Base-by-base conservation (phyloP, 2,888 invertebrate species). In the Drosophila histrio region DNA sequence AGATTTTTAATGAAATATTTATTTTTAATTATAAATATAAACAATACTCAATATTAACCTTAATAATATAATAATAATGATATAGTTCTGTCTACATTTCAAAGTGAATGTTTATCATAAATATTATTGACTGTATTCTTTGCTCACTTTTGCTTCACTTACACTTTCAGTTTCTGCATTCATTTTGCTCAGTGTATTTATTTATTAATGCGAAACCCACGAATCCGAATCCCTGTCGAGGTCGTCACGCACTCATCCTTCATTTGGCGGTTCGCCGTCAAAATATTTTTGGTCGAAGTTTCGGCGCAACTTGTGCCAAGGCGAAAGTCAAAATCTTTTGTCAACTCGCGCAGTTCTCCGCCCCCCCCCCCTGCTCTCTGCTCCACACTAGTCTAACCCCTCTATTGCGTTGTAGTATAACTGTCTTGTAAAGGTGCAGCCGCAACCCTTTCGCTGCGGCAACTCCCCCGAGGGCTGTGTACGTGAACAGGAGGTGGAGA, bases 271-370 rank as follows among this genome's bases (percentile, higher is more conserved):
- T 57, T 61, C 28, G 62, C 54, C 36, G 72, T 60, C 76, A 74
- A 85, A 80, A 90, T 90, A 89, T 89, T 88, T 90, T 76, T 79
- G 90, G 85, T 89, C 82, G 69, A 87, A 88, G 85, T 84, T 86
- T 86, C 75, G 71, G 34, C 81, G 84, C 76, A 84, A 78, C 70
- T 80, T 79, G 70, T 70, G 72, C 67, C 59, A 61, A 69, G 57
- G 60, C 65, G 73, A 77, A 83, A 83, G 84, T 77, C 79, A 77
- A 88, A 87, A 81, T 81, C 87, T 90, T 78, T 78, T 87, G 89
- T 89, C 89, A 88, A 89, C 82, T 71, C 60, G 61, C 63, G 46
- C 26, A 19, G 11, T 13, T 13, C 15, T n/a, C 0, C 26, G 15
- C 26, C 2, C 8, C 41, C 22, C 32, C 13, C 26, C 26, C 15